phyloP scores from a whole-genome alignment of 2,113 vertebrate genomes.

The Rattus rattus region DNA sequence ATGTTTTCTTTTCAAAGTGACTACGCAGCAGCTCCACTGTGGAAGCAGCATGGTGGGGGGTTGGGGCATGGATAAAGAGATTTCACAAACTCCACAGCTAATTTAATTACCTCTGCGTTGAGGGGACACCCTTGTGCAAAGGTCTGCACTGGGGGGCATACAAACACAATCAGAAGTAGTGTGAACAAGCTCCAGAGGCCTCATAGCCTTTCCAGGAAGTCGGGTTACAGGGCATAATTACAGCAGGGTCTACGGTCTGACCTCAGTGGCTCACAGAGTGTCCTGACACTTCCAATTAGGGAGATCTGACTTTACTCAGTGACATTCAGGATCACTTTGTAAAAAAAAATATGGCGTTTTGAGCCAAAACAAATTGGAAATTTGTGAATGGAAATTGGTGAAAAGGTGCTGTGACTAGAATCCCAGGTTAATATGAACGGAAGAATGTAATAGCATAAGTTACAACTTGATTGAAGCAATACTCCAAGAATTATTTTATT shows the following conservation, averaged over 20 bases:
- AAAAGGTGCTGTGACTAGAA: not conserved
- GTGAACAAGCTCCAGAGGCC: rapidly evolving
- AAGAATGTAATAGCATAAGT: not conserved
- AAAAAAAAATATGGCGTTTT: not conserved
- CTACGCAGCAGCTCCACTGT: rapidly evolving
- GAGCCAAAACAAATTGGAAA: not conserved
- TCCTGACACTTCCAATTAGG: not conserved
- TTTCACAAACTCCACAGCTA: too few species aligned
- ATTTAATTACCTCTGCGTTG: too few species aligned
- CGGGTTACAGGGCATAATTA: not conserved
- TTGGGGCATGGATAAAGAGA: not conserved
- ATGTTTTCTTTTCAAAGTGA: not conserved
- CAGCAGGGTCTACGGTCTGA: not conserved
- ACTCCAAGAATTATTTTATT: not conserved
- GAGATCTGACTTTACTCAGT: not conserved
- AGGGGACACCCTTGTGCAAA: not conserved
- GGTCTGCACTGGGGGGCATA: too few species aligned
- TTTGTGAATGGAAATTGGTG: not conserved
- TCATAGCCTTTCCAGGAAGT: not conserved
- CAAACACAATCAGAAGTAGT: too few species aligned
- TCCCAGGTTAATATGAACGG: not conserved
- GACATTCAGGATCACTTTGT: not conserved
- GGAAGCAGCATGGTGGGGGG: not conserved
- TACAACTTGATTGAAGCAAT: not conserved
- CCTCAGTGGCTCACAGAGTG: not conserved